Evolutionary conservation across 1,140 invertebrate genomes (phyloP).

Genomic region (Ceratina japonica): DNA sequence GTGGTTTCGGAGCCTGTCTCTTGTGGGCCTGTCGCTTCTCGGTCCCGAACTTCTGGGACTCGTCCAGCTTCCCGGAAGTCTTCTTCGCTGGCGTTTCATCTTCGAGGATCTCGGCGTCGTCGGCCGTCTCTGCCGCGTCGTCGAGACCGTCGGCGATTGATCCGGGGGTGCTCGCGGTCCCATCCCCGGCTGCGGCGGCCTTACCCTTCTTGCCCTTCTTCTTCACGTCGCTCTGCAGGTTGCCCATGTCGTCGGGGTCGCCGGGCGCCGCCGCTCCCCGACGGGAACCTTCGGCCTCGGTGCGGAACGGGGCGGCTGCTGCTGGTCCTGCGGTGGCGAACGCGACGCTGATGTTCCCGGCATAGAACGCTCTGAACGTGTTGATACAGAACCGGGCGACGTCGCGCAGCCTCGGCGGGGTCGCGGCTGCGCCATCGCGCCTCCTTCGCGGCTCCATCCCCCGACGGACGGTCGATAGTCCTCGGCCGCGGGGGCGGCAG

Average conservation of each 20-base stretch:
- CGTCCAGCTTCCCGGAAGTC: conserved; percentile 8
- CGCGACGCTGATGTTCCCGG: conserved; percentile 27
- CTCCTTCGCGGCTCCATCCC: conserved; percentile 25
- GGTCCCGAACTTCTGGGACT: conserved; percentile 44
- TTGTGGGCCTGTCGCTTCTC: conserved; percentile 70
- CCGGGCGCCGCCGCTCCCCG: background rate
- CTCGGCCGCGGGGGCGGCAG: background rate
- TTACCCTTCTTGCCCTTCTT: conserved; percentile 65
- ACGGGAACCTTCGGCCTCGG: background rate
- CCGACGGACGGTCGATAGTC: conserved; percentile 53
- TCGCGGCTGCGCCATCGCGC: conserved; percentile 70
- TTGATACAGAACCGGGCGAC: conserved; percentile 64
- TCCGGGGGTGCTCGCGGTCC: conserved; percentile 17
- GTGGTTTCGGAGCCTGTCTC: conserved; percentile 73
- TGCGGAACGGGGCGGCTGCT: background rate
- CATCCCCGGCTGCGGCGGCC: background rate
- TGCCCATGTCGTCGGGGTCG: conserved; percentile 67
- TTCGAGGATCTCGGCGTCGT: conserved; percentile 37
- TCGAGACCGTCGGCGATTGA: conserved; percentile 36
- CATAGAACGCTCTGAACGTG: conserved; percentile 56
- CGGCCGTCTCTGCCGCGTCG: conserved; percentile 12
- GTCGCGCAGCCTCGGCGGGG: conserved; percentile 65
- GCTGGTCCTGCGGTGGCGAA: background rate
- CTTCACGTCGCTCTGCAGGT: conserved; percentile 73
- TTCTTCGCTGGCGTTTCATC: conserved; percentile 33